Evolutionary conservation across 2,797 vertebrate species (phyloP), one percentile per base, ranked within the genome.

Genomic region (Cynopterus sphinx): DNA sequence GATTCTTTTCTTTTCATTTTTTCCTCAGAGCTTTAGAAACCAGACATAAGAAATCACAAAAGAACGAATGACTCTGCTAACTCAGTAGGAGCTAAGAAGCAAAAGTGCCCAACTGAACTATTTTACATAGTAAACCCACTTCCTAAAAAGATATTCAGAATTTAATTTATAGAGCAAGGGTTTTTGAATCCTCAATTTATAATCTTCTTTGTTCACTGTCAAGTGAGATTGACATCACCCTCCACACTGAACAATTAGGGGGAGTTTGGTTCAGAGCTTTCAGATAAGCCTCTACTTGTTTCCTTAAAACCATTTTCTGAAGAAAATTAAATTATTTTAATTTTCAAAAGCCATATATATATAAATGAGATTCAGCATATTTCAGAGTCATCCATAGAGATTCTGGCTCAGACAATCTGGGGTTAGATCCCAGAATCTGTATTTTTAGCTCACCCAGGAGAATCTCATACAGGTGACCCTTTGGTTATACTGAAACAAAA

Each of bases 21-120:
- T 70, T 83, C 16, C 68, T 70, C 33, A 90, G 81, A 93, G 93
- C 12, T 82, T 92, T 57, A 89, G 15, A 95, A 91, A 86, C 33
- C n/a, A 93, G 28, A 57, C 39, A 15, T 59, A 75, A 90, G 33
- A 75, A 71, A 89, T 26, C 28, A 86, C 12, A 73, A 83, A 74
- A 83, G n/a, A 95, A 87, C 1, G 79, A 13, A 51, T 43, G 55
- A 33, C 19, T 87, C 51, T 41, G 7, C 53, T 46, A 59, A 71
- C 7, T 88, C 22, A 51, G 49, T 15, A 55, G 12, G 21, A 43
- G 6, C 12, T 55, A 68, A 61, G 21, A 85, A 85, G 24, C 22
- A 81, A 89, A 93, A 68, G 41, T 63, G 39, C 10, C 49, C 43
- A 65, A 65, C 46, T 59, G 43, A 84, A 63, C 39, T 11, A 82